Base-by-base conservation (phyloP, 53 echinoderm and acorn worm genomes). In the Arbacia lixula region DNA sequence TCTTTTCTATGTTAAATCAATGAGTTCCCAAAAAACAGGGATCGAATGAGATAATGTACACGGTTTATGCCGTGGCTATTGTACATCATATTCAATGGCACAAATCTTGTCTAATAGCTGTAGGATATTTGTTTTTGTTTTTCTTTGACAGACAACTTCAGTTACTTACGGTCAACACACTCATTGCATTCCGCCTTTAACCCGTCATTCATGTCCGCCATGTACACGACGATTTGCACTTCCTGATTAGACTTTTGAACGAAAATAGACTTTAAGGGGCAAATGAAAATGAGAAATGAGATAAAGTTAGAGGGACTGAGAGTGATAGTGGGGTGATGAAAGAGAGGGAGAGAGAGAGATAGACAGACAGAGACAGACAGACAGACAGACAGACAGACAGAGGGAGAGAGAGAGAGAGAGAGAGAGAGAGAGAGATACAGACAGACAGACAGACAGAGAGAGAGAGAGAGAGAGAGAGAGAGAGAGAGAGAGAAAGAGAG, bases 131-230 rank as follows among this genome's bases (percentile, higher is more conserved):
- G n/a, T n/a, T n/a, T n/a, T n/a, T n/a, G n/a, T n/a, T n/a, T n/a
- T n/a, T n/a, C n/a, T n/a, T n/a, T n/a, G n/a, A n/a, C n/a, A n/a
- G n/a, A n/a, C n/a, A n/a, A n/a, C n/a, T n/a, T n/a, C n/a, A n/a
- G n/a, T n/a, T n/a, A n/a, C n/a, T n/a, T 19, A 35, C 38, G 66
- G 66, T 66, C 36, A 66, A 66, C 66, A 66, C n/a, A 66, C 36
- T 66, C 66, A 37, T 36, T 66, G 38, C 6, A 66, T 36, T 9
- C 66, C 36, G 33, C 6, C 21, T 9, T 66, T 66, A 36, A 37
- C 38, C 22, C 37, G 38, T 66, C 8, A 36, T 9, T 12, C 12
- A 3, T 4, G 19, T 4, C 25, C 8, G 21, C 54, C 56, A 55
- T 55, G 25, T 19, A 55, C 5, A n/a, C n/a, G n/a, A n/a, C n/a